phyloP scores from a whole-genome alignment of 1,140 invertebrate genomes.

The Musca domestica region DNA sequence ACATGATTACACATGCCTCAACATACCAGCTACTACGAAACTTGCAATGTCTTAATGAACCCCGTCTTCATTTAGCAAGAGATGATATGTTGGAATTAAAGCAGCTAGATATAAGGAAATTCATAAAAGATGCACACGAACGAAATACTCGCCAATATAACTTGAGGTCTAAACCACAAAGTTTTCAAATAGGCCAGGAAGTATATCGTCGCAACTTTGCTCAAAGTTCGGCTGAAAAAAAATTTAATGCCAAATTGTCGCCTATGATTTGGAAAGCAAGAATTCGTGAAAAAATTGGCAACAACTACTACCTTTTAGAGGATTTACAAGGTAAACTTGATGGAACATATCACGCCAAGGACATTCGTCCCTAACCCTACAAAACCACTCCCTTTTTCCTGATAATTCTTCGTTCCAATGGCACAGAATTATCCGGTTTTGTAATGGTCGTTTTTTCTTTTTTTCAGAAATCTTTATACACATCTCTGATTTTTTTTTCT shows the following conservation, averaged over 20 bases:
- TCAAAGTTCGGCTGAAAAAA: background rate
- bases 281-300: background rate
- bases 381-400: background rate
- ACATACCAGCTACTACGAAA: background rate
- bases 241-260: background rate
- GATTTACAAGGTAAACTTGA: background rate
- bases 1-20: constrained; percentile 1
- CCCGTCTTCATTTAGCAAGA: background rate
- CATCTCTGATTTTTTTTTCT: too few species aligned
- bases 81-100: background rate
- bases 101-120: background rate
- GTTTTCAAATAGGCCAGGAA: background rate
- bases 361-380: background rate
- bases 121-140: background rate
- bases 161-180: background rate
- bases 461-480: too few species aligned
- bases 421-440: too few species aligned
- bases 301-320: background rate
- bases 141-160: background rate
- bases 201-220: background rate
- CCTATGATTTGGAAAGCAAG: background rate
- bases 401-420: background rate
- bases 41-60: background rate
- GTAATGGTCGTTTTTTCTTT: too few species aligned
- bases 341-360: background rate